Evolutionary conservation across 2,797 vertebrate species (phyloP), one percentile per base, ranked within the genome.

Genomic region (Micromesistius poutassou): DNA sequence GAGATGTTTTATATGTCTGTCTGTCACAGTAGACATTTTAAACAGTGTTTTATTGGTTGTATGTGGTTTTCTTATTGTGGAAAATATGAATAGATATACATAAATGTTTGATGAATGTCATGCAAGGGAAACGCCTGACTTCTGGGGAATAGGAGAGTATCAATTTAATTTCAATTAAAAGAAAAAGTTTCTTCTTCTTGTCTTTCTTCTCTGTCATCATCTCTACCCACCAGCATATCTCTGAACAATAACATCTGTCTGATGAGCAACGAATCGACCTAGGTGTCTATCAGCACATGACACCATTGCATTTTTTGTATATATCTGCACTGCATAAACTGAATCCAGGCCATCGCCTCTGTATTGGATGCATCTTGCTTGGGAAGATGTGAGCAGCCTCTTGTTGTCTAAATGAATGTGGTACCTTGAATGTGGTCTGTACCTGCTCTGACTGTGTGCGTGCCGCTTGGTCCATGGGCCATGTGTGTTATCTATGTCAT

Each of bases 41-140:
- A 62, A 62, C 46, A 62, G 50, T 62, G 50, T 62, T 62, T 62
- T 62, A 62, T 62, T 19, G 50, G 50, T 62, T 62, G 50, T 62
- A 62, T n/a, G 50, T 62, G 50, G 50, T 62, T 62, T 62, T 62
- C n/a, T 62, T 62, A 62, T 62, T 14, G 50, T 62, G 50, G 50
- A n/a, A 62, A n/a, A 62, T 62, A 62, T 62, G 22, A 62, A 62
- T 8, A 12, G 10, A 22, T 62, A n/a, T 62, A 55, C 16, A 55
- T 22, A 55, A 55, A 55, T 1, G 2, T 22, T 22, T 55, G 6
- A 55, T 22, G 19, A 22, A 55, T 55, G 50, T 22, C 16, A 55
- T 22, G n/a, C n/a, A 22, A 62, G 50, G 50, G 16, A 19, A n/a
- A 62, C 22, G 46, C 16, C 46, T 50, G 40, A 50, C 22, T 62